Base-by-base conservation (phyloP, 2,797 vertebrate species). In the Valencia hispanica region DNA sequence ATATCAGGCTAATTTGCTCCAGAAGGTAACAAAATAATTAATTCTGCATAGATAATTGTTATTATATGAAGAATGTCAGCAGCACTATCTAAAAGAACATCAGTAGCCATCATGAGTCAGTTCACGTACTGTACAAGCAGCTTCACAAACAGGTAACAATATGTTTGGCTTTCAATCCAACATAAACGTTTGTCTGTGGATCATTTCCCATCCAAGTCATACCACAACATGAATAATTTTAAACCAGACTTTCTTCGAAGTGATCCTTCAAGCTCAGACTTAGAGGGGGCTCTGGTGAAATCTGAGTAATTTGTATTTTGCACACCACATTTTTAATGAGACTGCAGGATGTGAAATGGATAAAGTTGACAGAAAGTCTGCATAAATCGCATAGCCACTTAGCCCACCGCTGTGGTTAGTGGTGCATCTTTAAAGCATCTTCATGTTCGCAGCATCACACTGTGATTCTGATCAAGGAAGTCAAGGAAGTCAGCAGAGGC, bases 181-280 rank as follows among this genome's bases (percentile, higher is more conserved):
- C 45, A n/a, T 0, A 0, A 66, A 61, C 14, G 2, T 25, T 72
- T 41, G 68, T 68, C 70, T 30, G 18, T n/a, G 61, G 25, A 68
- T 74, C 70, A 69, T 69, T 68, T 83, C 41, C 47, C 12, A 2
- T 43, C 25, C n/a, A 69, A 48, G 14, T 65, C 11, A 1, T 25
- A 27, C 20, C 43, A 70, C 61, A 70, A 55, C n/a, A 0, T 65
- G 12, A 80, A 68, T 81, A 79, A 85, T 45, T 80, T 73, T 57
- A 70, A 27, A 68, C 79, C 8, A 81, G 30, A 45, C 6, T 27
- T 79, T 25, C 70, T 82, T 83, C 66, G 74, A 83, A 83, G 47
- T 4, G 32, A 59, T 48, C 55, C 34, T 17, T 55, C 50, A 50
- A 39, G 48, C 20, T 78, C 63, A 71, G 39, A 53, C 22, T 75